phyloP scores from a whole-genome alignment of 35 echinoderm and acorn worm genomes.

The Apostichopus parvimensis region DNA sequence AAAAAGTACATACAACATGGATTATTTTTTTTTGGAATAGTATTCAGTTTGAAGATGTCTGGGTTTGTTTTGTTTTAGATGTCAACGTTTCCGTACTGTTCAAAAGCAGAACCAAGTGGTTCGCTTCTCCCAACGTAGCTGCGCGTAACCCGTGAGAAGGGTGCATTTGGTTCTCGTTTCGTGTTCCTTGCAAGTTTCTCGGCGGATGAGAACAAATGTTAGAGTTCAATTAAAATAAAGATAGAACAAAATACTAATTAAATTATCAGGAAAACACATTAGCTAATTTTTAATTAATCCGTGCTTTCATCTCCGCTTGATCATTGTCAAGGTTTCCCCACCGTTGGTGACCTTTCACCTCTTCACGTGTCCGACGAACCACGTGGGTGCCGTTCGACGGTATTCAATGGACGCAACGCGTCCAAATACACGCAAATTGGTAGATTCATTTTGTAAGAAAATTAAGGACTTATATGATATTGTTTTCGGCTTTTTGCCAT shows the following conservation, averaged over 20 bases:
- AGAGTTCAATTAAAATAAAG: background rate
- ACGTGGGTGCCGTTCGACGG: constrained; percentile 7
- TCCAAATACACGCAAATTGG: constrained; percentile 1
- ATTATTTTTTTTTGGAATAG: too few relatives aligned
- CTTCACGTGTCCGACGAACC: constrained; percentile 24
- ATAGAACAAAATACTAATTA: background rate
- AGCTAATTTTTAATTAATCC: background rate
- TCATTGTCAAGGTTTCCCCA: background rate
- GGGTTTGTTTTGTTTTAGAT: background rate
- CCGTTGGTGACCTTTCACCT: constrained; percentile 46
- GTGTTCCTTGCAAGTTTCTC: too few relatives aligned
- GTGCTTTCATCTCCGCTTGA: background rate
- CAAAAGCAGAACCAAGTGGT: background rate
- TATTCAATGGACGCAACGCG: constrained; percentile 42
- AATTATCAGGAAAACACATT: background rate
- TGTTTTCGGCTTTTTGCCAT: background rate
- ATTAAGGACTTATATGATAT: background rate
- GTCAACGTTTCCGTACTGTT: background rate
- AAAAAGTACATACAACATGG: too few relatives aligned
- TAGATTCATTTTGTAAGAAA: background rate
- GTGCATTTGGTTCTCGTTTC: too few relatives aligned
- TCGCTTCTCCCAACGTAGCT: background rate
- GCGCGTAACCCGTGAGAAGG: too few relatives aligned
- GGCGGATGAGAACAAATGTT: too few relatives aligned
- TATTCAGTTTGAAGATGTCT: background rate